A percentile compares a stretch with the other conserved stretches of the same genome.
These are phyloP conservation scores for Balaenoptera acutorostrata DNA, from an alignment of 2,113 vertebrate genomes.

Conservation along the genomic window DNA sequence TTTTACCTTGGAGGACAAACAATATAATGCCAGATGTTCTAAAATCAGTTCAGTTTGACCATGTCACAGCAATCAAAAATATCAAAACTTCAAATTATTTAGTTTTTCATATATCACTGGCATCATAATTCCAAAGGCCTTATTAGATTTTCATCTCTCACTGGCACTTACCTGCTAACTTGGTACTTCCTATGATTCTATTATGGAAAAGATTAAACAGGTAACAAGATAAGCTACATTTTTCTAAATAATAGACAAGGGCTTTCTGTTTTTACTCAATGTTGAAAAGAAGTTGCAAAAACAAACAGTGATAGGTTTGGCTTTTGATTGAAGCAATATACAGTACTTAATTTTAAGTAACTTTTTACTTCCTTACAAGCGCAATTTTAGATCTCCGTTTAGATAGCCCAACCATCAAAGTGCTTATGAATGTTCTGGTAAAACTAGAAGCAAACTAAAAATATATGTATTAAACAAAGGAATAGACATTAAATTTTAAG, in stretches of 20 bases:
- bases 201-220: neutral
- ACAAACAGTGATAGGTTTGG: conserved; percentile 44
- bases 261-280: conserved; percentile 30
- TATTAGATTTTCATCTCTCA: neutral
- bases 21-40: neutral
- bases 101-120: neutral
- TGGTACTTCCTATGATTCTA: neutral
- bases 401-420: neutral
- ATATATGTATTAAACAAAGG: neutral
- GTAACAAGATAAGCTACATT: neutral
- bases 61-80: conserved; percentile 4
- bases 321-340: conserved; percentile 32
- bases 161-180: neutral
- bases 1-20: neutral
- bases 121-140: neutral
- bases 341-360: neutral
- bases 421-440: conserved; percentile 26
- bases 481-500: neutral
- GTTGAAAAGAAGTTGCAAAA: conserved; percentile 49
- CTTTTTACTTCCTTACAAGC: conserved; percentile 27
- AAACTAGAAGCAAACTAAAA: conserved; percentile 35
- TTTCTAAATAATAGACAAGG: conserved; percentile 65
- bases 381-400: conserved; percentile 42
- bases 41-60: neutral
- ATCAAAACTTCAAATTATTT: conserved; percentile 6